phyloP scores from a whole-genome alignment of 2,888 invertebrate species.

The Elysia crispata region DNA sequence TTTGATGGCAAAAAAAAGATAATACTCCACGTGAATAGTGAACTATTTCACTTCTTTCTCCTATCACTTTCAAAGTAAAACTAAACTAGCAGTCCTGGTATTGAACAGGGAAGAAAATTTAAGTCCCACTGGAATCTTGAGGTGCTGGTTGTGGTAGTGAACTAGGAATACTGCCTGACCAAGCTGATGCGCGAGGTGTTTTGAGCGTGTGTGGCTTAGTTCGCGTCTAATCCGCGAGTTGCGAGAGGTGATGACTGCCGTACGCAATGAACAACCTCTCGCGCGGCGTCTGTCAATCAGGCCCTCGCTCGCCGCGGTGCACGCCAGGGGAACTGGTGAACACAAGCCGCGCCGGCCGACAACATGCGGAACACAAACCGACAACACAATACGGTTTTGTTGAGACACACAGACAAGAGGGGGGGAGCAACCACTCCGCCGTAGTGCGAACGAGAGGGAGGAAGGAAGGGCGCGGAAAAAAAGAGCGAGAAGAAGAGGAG shows the following conservation, averaged over 20 bases:
- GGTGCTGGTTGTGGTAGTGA: background rate
- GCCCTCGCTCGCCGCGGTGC: conserved; percentile 46
- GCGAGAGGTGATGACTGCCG: conserved; percentile 48
- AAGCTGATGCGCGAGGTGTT: background rate
- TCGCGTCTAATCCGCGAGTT: conserved; percentile 25
- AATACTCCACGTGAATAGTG: too few species aligned
- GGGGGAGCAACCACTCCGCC: too few species aligned
- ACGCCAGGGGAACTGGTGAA: conserved; percentile 14
- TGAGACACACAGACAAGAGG: background rate
- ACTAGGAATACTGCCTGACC: background rate
- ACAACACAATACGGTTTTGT: conserved; percentile 38
- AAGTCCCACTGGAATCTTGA: too few species aligned
- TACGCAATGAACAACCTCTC: conserved; percentile 45
- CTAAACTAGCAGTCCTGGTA: too few species aligned
- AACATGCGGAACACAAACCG: conserved; percentile 41
- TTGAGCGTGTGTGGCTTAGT: conserved; percentile 24
- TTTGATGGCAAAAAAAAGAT: too few species aligned
- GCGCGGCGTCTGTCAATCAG: conserved; percentile 43
- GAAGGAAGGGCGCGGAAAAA: background rate
- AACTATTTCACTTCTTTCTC: too few species aligned
- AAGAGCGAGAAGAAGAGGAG: background rate
- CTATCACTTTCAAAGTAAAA: too few species aligned
- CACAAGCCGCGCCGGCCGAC: conserved; percentile 47
- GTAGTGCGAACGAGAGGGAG: background rate
- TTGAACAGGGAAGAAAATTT: background rate